phyloP scores from a whole-genome alignment of 2,113 vertebrate species.

The Chlorocebus sabaeus region DNA sequence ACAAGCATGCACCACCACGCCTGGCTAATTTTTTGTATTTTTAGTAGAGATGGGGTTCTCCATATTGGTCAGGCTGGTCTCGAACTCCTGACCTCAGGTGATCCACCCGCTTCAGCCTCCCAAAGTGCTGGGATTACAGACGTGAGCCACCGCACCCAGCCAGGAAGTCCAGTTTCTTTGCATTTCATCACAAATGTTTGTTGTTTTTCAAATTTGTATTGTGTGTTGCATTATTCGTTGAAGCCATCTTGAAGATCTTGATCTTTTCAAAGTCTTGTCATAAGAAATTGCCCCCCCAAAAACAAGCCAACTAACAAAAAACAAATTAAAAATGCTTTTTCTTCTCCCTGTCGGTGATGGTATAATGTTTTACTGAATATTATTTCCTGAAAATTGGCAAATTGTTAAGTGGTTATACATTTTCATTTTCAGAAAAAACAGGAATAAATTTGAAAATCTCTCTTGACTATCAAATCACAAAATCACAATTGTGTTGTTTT shows the following conservation, averaged over 20 bases:
- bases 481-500: background rate
- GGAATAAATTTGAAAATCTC: background rate
- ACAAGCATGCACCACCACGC: no score
- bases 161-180: background rate
- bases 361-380: background rate
- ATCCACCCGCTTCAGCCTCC: no score
- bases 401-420: background rate
- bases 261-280: background rate
- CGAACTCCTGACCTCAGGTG: no score
- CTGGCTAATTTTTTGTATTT: no score
- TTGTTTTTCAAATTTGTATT: background rate
- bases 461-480: background rate
- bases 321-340: background rate
- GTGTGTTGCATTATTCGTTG: background rate
- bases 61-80: no score
- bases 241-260: background rate
- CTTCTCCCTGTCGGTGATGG: background rate
- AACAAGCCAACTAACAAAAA: background rate
- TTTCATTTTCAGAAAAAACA: slow-evolving; percentile 4
- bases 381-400: background rate
- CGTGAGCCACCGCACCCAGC: no score
- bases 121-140: no score
- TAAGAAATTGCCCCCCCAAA: background rate
- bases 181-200: background rate
- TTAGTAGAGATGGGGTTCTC: no score